Base-by-base conservation (phyloP, 23 tunicate species). In the Botrylloides violaceus region DNA sequence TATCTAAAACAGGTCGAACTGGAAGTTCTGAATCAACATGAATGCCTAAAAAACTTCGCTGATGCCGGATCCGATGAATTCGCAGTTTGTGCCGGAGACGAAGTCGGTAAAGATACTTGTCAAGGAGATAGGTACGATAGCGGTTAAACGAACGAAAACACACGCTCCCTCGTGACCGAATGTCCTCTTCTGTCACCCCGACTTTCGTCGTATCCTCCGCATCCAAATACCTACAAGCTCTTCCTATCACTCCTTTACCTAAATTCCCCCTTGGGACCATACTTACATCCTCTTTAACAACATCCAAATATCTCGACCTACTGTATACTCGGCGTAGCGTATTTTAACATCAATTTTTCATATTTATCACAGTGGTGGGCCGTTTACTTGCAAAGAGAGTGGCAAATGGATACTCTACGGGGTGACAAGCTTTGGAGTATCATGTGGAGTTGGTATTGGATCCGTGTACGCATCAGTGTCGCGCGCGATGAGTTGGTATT, bases 71-170 rank as follows among this genome's bases (percentile, higher is more conserved):
- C 3, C 5, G 3, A 15, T 4, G 70, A 28, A 6, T 27, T 29
- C 34, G 3, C 4, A 12, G 58, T 68, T 24, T 68, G 74, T 30
- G 74, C 74, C 58, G 74, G 57, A 5, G 57, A 25, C 25, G 0
- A 35, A 19, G 0, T 1, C 15, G 74, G 74, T 5, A 26, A 39
- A 20, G 74, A 68, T 43, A 68, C 74, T 37, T 68, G 74, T 25
- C 57, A 37, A 43, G 74, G 74, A 9, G 74, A 68, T 43, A 68
- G 74, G 74, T 68, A 43, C 7, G 38, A n/a, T n/a, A n/a, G n/a
- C n/a, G n/a, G n/a, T n/a, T n/a, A n/a, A n/a, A n/a, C n/a, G n/a
- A n/a, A n/a, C n/a, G n/a, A n/a, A n/a, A n/a, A n/a, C n/a, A n/a
- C n/a, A n/a, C n/a, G n/a, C n/a, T n/a, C n/a, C n/a, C n/a, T n/a